Evolutionary conservation across 2,888 invertebrate species (phyloP), one percentile per base, ranked within the genome.

Genomic region (Noctua comes): DNA sequence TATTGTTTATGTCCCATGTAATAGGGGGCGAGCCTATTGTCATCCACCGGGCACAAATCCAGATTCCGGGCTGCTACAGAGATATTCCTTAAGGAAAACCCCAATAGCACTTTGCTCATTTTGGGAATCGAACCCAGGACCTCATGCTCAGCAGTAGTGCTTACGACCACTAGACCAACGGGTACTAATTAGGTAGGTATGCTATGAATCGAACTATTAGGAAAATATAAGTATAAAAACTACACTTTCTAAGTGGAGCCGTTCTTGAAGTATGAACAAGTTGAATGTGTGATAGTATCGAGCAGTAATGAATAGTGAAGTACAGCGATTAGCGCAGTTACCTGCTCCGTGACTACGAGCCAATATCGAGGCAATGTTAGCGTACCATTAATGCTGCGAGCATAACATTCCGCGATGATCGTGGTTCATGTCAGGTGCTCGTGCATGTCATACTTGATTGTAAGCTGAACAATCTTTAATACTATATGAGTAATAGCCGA

Each of bases 291-390:
- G 27, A 5, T 54, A 40, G n/a, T 48, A n/a, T 43, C 73, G 73
- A 62, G 77, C 48, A 62, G 48, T 57, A 40, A 70, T 48, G 16
- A 24, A 21, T 40, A 36, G 40, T 21, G 36, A 65, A 65, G n/a
- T 36, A 31, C 51, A 31, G 43, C 24, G 36, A 79, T 80, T 40
- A 77, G 71, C 40, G 24, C 18, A 40, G 31, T 6, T 18, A 24
- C 79, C n/a, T 40, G 71, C 57, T 27, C 8, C 81, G 48, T 59
- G 80, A 54, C 79, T 51, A 43, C 43, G 40, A 18, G 54, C 51
- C 43, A 31, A 31, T 74, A 36, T 21, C 36, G 21, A 73, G 13
- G n/a, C n/a, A n/a, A 7, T 71, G 46, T 18, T 36, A n/a, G 31
- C 46, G 72, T 31, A 21, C 24, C 46, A 46, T 4, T 31, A 36